phyloP scores from a whole-genome alignment of 2,888 invertebrate species.

The Calliopum simillimum region DNA sequence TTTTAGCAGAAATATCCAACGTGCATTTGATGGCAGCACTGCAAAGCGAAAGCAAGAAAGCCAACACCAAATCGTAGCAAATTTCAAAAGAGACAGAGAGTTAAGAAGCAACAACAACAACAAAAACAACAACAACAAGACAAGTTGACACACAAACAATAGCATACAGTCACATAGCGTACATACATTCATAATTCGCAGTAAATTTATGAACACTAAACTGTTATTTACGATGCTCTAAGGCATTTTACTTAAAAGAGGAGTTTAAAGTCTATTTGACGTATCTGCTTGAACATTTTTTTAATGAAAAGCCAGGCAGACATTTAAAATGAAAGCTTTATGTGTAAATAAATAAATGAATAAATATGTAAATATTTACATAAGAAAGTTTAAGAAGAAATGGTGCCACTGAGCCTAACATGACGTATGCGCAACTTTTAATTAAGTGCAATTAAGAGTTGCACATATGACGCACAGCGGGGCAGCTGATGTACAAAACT shows the following conservation, averaged over 20 bases:
- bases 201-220: conserved; percentile 63
- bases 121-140: not conserved
- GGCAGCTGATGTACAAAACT: too few species aligned
- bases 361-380: too few species aligned
- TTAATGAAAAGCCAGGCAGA: too few species aligned
- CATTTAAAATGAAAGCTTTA: too few species aligned
- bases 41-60: not conserved
- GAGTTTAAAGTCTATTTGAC: not conserved
- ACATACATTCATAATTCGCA: conserved; percentile 63
- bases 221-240: conserved; percentile 63
- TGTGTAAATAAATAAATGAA: too few species aligned
- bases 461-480: too few species aligned
- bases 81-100: not conserved
- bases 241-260: conserved; percentile 53
- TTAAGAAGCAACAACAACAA: not conserved
- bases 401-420: too few species aligned
- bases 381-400: too few species aligned
- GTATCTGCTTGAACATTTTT: too few species aligned
- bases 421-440: too few species aligned
- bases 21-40: conserved; percentile 20
- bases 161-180: conserved; percentile 4
- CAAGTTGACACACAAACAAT: too few species aligned
- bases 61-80: not conserved
- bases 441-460: too few species aligned
- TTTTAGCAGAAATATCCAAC: conserved; percentile 15